Evolutionary conservation across 2,888 invertebrate species (phyloP).

Genomic region (Philonicus albiceps): DNA sequence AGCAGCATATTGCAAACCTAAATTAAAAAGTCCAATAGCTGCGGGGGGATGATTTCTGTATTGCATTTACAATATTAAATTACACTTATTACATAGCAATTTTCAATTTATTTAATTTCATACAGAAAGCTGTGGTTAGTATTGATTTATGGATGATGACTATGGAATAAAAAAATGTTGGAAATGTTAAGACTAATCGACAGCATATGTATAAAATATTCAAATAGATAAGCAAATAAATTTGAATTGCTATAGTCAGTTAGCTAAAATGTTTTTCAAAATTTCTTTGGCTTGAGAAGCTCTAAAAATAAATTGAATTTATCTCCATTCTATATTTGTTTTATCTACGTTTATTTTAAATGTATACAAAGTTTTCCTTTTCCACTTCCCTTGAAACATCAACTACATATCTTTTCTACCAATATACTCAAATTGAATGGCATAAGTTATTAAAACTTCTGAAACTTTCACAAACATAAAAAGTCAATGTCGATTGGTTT

Average conservation of each 20-base stretch:
- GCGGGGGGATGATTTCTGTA: neutral
- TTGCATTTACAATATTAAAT: neutral
- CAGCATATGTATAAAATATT: no score
- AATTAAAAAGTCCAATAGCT: neutral
- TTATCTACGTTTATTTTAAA: no score
- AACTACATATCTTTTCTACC: neutral
- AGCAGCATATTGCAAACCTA: conserved; percentile 32
- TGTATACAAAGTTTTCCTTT: neutral
- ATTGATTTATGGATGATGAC: neutral
- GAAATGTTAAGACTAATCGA: no score
- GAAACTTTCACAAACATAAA: neutral
- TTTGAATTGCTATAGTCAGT: no score
- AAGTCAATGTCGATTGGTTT: neutral
- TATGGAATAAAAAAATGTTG: no score
- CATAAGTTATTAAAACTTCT: neutral
- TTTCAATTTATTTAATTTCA: neutral
- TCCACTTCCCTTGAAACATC: neutral
- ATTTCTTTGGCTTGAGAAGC: no score
- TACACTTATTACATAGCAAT: neutral
- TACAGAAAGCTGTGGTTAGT: neutral
- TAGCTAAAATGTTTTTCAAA: no score
- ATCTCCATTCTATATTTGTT: no score
- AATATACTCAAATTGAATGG: neutral
- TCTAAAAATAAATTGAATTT: no score
- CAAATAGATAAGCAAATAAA: no score